Conservation (phyloP, 37 sponge, comb jelly and placozoan genomes). For the Bolinopsis microptera region DNA sequence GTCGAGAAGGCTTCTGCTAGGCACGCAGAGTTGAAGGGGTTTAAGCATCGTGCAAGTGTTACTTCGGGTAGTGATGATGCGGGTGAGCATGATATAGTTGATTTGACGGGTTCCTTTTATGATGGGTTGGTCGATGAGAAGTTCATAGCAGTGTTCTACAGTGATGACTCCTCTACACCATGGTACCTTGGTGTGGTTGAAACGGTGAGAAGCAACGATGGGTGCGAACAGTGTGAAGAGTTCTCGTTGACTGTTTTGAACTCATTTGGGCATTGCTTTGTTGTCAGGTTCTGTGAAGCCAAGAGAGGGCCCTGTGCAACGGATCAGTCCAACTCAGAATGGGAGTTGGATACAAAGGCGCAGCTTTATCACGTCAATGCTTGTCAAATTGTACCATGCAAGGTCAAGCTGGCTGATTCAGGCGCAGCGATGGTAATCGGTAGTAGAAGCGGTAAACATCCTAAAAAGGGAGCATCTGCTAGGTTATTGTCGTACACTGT, state of each 20-base stretch:
- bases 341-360: too few relatives aligned
- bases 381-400: too few relatives aligned
- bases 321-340: too few relatives aligned
- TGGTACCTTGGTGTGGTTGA: background rate
- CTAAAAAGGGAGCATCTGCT: too few relatives aligned
- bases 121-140: background rate
- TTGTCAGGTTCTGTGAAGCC: background rate
- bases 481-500: too few relatives aligned
- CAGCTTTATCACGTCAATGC: too few relatives aligned
- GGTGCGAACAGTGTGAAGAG: background rate
- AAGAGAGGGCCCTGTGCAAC: too few relatives aligned
- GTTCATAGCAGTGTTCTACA: background rate
- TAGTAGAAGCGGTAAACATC: too few relatives aligned
- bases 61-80: background rate
- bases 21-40: background rate
- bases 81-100: too few relatives aligned
- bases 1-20: background rate
- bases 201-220: background rate
- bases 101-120: background rate
- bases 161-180: background rate
- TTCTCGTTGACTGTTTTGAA: background rate
- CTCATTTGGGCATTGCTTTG: background rate
- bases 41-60: background rate
- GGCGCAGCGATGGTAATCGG: too few relatives aligned
- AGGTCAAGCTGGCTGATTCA: too few relatives aligned